Base-by-base conservation (phyloP, 1,140 invertebrate genomes). In the Pseudomyrmex gracilis region DNA sequence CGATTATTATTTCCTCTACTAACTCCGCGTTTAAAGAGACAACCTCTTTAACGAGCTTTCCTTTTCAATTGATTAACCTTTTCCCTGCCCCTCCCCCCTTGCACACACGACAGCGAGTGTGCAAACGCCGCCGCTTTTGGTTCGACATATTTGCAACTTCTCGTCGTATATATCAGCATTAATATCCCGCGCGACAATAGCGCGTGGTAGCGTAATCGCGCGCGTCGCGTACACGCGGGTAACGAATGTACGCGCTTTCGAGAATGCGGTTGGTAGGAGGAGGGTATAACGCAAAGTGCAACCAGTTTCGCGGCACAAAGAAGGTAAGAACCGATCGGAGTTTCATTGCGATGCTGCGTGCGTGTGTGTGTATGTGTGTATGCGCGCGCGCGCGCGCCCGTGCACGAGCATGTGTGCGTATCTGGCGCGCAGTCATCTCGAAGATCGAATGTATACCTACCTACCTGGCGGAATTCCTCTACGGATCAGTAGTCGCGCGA, bases 401-500 rank as follows among this genome's bases (percentile, higher is more conserved):
- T 22, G 82, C 51, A 12, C 24, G 10, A 2, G 8, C 3, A 9
- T 12, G 24, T 24, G 24, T 53, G 73, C 13, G 15, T 5, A 17
- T 17, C 64, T 58, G 80, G 80, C 82, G 43, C 63, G 67, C 70
- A 74, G 68, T 80, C 82, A 84, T 87, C 86, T 84, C 86, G 15
- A 71, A 77, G 58, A 73, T 86, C 73, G 57, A 58, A 53, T 53
- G 43, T 78, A 84, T 84, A 55, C 24, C 73, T 55, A 84, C 53
- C 64, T 49, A 84, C 82, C 82, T 84, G 86, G 61, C 77, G 85
- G 86, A 87, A 88, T 88, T 84, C 80, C 76, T 86, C 70, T 82
- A 88, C 87, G 87, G 87, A 89, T 89, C 87, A 86, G 87, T 88
- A 86, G 82, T 61, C 80, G n/a, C 67, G 87, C 84, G 86, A 89